phyloP scores from a whole-genome alignment of 2,113 vertebrate genomes.

The Ia io region DNA sequence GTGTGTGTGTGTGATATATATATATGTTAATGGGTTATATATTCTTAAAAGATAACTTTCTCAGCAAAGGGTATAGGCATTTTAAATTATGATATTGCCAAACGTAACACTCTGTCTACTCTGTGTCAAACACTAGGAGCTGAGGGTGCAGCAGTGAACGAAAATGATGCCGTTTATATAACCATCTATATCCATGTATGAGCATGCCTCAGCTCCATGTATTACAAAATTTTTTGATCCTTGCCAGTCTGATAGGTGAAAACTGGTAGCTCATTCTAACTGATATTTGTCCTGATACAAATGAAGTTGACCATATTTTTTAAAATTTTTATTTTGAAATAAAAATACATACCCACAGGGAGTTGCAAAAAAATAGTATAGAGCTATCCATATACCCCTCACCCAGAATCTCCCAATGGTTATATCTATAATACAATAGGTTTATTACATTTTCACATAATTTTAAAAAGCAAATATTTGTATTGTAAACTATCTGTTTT shows the following conservation, averaged over 20 bases:
- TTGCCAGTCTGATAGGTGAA: neutral
- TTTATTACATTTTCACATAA: neutral
- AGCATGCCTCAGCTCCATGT: neutral
- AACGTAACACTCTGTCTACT: neutral
- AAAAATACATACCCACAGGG: neutral
- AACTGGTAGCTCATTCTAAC: constrained; percentile 29
- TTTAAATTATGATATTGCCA: neutral
- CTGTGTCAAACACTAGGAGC: neutral
- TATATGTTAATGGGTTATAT: neutral
- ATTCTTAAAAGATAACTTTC: neutral
- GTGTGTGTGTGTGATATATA: no score
- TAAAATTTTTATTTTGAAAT: neutral
- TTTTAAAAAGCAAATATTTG: neutral
- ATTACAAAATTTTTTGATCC: neutral
- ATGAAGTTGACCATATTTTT: neutral
- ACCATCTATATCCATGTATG: fast-evolving
- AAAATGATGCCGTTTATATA: neutral
- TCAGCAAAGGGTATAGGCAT: neutral
- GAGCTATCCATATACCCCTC: neutral
- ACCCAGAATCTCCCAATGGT: neutral
- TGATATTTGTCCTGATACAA: neutral
- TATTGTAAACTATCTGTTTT: neutral
- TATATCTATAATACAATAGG: neutral
- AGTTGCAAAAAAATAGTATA: neutral
- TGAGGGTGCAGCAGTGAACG: no score